Percentiles rank a stretch among this genome's conserved stretches.
These are phyloP conservation scores for Lacerta agilis DNA, from an alignment of 2,797 vertebrate genomes.

Conservation along the genomic window DNA sequence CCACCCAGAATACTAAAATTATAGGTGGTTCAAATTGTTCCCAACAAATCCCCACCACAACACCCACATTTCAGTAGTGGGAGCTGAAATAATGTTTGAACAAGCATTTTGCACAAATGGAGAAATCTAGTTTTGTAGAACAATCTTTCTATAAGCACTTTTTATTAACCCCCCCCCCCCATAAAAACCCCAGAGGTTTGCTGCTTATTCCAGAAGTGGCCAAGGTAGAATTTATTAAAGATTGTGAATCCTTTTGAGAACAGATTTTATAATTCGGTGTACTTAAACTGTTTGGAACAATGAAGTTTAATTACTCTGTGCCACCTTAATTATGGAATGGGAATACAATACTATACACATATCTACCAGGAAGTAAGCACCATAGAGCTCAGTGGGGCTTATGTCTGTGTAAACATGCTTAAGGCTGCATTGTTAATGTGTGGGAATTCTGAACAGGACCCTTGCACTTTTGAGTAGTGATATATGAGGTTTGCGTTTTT, in stretches of 20 bases:
- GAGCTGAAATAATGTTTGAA: conserved; percentile 64
- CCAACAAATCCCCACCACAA: not conserved
- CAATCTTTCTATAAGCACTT: conserved; percentile 52
- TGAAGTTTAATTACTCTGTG: not conserved
- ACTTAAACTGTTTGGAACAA: not conserved
- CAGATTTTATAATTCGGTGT: not conserved
- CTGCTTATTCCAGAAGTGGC: not conserved
- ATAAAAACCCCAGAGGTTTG: conserved; percentile 1
- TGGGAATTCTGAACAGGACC: not conserved
- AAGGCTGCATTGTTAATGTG: not conserved
- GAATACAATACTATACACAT: not conserved
- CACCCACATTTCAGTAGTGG: conserved; percentile 51
- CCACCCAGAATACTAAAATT: conserved; percentile 55
- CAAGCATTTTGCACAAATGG: conserved; percentile 61
- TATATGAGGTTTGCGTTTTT: not conserved
- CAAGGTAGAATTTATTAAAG: not conserved
- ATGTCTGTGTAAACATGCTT: not conserved
- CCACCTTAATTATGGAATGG: not conserved
- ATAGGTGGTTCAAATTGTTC: conserved; percentile 24
- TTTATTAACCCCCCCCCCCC: not conserved
- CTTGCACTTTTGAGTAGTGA: not conserved
- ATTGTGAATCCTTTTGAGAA: not conserved
- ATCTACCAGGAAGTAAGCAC: not conserved
- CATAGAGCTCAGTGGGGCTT: not conserved
- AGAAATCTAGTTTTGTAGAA: conserved; percentile 58